Evolutionary conservation across 2,888 invertebrate genomes (phyloP).

Genomic region (Melolontha melolontha): DNA sequence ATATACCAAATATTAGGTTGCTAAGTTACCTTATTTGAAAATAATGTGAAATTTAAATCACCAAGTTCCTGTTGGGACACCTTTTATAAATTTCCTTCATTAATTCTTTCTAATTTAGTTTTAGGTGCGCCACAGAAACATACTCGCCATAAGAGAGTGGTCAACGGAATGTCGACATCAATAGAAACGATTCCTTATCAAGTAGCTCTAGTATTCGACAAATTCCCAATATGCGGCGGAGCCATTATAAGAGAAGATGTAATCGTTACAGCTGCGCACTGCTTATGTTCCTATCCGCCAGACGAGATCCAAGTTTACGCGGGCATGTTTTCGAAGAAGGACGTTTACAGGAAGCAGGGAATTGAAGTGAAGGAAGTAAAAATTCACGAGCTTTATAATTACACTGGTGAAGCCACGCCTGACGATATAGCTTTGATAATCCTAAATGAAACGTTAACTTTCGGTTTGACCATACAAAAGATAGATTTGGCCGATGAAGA

Average conservation of each 20-base stretch:
- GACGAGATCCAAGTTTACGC: conserved; percentile 6
- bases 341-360: background rate
- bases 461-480: conserved; percentile 1
- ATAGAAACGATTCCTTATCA: conserved; percentile 19
- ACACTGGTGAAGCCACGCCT: conserved; percentile 17
- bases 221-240: conserved; percentile 25
- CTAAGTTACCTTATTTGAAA: too few relatives aligned
- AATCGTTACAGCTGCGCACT: conserved; percentile 26
- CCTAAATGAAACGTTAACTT: conserved; percentile 1
- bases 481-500: conserved; percentile 13
- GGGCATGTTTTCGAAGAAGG: conserved; percentile 7
- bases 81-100: too few relatives aligned
- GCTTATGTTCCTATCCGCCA: conserved; percentile 8
- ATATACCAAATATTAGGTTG: too few relatives aligned
- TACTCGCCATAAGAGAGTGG: conserved; percentile 16
- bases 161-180: conserved; percentile 10
- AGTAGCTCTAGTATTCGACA: conserved; percentile 21
- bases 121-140: background rate
- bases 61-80: too few relatives aligned
- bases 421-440: conserved; percentile 26
- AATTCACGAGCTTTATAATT: conserved; percentile 26
- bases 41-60: too few relatives aligned
- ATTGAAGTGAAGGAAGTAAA: conserved; percentile 3
- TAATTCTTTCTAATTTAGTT: background rate
- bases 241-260: conserved; percentile 26